These are phyloP conservation scores for Drosophila fuyamai DNA, from an alignment of 1,140 invertebrate genomes.

Conservation along the genomic window DNA sequence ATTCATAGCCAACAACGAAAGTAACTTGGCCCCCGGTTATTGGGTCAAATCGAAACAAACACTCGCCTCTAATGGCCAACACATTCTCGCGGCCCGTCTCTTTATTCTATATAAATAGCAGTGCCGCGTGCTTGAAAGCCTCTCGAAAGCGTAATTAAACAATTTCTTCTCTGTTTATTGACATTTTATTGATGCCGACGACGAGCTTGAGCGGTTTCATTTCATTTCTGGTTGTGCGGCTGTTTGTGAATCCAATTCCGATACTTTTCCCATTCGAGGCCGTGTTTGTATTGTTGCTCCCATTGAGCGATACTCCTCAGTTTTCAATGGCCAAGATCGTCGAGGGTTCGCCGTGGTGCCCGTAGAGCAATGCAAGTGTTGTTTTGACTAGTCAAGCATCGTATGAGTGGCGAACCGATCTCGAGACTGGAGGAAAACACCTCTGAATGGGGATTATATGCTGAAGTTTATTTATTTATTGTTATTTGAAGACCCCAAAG, in stretches of 20 bases:
- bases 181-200: slow-evolving; percentile 78
- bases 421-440: slow-evolving; percentile 33
- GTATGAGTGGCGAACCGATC: slow-evolving; percentile 47
- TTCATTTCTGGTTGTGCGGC: slow-evolving; percentile 38
- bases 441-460: slow-evolving; percentile 38
- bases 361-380: slow-evolving; percentile 27
- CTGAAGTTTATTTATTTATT: slow-evolving; percentile 26
- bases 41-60: slow-evolving; percentile 65
- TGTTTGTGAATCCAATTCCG: slow-evolving; percentile 23
- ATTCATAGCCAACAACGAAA: slow-evolving; percentile 24
- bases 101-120: slow-evolving; percentile 18
- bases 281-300: slow-evolving; percentile 35
- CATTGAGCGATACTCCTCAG: slow-evolving; percentile 24
- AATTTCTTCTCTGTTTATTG: slow-evolving; percentile 74
- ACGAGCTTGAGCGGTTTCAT: slow-evolving; percentile 45
- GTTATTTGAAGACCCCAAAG: slow-evolving; percentile 16
- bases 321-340: slow-evolving; percentile 20
- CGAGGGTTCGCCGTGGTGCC: slow-evolving; percentile 30
- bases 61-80: slow-evolving; percentile 20
- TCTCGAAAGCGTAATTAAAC: slow-evolving; percentile 79
- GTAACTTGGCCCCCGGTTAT: slow-evolving; percentile 39
- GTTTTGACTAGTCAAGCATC: slow-evolving; percentile 28
- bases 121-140: slow-evolving; percentile 66
- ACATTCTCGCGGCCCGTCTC: slow-evolving; percentile 50
- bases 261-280: slow-evolving; percentile 46